Percentiles rank a stretch among this genome's conserved stretches.
phyloP scores from a whole-genome alignment of 2,888 invertebrate species.

The Tenthredo mesomela region DNA sequence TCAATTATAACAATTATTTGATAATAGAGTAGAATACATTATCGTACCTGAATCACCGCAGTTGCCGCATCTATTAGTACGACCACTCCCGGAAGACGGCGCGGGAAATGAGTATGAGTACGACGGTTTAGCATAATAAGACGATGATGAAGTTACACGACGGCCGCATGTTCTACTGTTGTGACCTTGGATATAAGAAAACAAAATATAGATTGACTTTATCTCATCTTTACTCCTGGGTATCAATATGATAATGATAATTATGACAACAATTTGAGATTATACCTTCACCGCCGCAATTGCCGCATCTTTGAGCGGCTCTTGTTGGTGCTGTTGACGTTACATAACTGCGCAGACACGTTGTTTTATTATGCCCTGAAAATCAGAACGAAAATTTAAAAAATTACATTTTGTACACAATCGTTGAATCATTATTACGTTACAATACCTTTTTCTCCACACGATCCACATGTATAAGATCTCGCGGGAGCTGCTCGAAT shows the following conservation, averaged over 20 bases:
- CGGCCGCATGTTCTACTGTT: conserved; percentile 33
- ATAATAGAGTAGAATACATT: not conserved
- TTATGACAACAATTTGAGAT: not conserved
- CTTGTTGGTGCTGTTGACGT: not conserved
- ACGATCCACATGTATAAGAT: not conserved
- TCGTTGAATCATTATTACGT: too few species aligned
- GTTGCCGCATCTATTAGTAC: not conserved
- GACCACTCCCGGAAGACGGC: not conserved
- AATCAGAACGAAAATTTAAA: too few species aligned
- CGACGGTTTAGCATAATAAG: not conserved
- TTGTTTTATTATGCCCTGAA: too few species aligned
- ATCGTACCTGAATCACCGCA: conserved; percentile 25
- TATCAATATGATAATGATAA: not conserved
- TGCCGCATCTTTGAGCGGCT: not conserved
- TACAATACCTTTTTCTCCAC: too few species aligned
- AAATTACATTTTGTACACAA: too few species aligned
- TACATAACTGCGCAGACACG: not conserved
- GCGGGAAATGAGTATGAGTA: not conserved
- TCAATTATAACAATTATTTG: not conserved
- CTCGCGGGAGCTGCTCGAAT: not conserved
- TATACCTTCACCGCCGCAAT: not conserved
- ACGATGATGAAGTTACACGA: conserved; percentile 3
- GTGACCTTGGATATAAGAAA: not conserved
- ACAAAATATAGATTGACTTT: not conserved
- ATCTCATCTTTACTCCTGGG: not conserved